phyloP scores from a whole-genome alignment of 2,888 invertebrate genomes.

The Apotomis betuletana region DNA sequence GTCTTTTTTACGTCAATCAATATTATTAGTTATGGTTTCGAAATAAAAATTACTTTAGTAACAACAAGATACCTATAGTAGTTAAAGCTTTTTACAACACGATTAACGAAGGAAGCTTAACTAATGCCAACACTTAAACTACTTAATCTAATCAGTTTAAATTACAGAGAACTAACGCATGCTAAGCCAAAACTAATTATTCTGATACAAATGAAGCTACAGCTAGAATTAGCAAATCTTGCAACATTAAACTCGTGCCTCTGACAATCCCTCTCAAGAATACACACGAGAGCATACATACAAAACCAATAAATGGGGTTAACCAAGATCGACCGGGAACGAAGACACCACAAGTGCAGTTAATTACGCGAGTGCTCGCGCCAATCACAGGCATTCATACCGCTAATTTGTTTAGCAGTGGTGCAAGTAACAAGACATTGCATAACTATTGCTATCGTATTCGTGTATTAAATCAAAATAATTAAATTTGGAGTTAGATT shows the following conservation, averaged over 20 bases:
- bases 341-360: slow-evolving; percentile 34
- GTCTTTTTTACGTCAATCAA: no score
- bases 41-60: no score
- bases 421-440: slow-evolving; percentile 5
- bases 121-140: not conserved
- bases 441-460: not conserved
- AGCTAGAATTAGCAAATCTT: slow-evolving; percentile 1
- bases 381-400: slow-evolving; percentile 31
- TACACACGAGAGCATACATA: not conserved
- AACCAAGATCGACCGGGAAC: slow-evolving; percentile 12
- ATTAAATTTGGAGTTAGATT: no score
- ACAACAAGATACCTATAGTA: no score
- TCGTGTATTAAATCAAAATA: no score
- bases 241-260: slow-evolving; percentile 4
- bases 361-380: slow-evolving; percentile 26
- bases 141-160: no score
- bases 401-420: slow-evolving; percentile 34
- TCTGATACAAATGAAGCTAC: not conserved
- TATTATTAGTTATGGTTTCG: no score
- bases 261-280: slow-evolving; percentile 14
- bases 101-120: no score
- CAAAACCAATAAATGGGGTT: slow-evolving; percentile 3
- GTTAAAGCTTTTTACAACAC: no score
- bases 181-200: not conserved
- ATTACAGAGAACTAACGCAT: not conserved